Conservation (phyloP, 2,113 vertebrate genomes). For the Xiphorhynchus elegans region DNA sequence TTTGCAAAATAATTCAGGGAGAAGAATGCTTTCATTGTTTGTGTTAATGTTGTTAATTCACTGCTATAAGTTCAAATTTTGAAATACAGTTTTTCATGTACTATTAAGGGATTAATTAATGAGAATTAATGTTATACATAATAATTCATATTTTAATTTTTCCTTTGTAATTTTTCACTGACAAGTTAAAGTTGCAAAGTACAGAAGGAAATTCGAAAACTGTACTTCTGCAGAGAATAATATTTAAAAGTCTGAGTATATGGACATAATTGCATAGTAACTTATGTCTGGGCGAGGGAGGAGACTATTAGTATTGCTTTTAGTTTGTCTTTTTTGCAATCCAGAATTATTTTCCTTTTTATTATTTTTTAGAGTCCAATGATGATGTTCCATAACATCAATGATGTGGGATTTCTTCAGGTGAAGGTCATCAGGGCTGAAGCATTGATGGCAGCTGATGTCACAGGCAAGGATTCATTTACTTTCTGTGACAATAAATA, state of each 20-base stretch:
- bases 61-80: background rate
- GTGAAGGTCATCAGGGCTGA: constrained; percentile 97
- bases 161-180: background rate
- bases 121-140: background rate
- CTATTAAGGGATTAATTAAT: background rate
- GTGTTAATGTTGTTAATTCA: background rate
- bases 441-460: constrained; percentile 97
- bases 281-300: background rate
- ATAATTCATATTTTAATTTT: background rate
- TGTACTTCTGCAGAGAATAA: background rate
- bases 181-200: background rate
- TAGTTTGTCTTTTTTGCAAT: background rate
- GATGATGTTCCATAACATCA: constrained; percentile 89
- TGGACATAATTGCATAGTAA: background rate
- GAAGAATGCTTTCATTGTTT: background rate
- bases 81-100: background rate
- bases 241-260: background rate
- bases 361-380: constrained; percentile 83
- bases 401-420: constrained; percentile 95
- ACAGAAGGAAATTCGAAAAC: background rate
- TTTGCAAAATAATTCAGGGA: background rate
- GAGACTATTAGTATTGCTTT: background rate
- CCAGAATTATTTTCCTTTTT: background rate
- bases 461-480: constrained; percentile 86
- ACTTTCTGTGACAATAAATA: background rate